phyloP scores from a whole-genome alignment of 2,797 vertebrate species.

The Hypotaenidia okinawae region DNA sequence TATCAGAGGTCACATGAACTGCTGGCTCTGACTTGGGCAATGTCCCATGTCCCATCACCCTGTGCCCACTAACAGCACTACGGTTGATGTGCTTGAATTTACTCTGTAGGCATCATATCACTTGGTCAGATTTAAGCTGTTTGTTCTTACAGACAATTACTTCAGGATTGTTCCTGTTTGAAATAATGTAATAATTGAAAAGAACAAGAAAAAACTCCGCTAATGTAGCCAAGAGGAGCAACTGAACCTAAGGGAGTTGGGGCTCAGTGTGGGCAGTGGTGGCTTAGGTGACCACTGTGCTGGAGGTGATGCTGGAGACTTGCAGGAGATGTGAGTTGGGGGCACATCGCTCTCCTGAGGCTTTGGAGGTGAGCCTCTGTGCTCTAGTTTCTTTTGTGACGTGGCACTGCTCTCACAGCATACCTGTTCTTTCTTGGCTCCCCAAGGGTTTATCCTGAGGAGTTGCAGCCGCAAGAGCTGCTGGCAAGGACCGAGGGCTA shows the following conservation, averaged over 20 bases:
- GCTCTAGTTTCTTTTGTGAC: neutral
- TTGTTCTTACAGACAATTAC: neutral
- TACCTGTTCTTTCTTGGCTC: neutral
- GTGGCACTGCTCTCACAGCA: neutral
- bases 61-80: no score
- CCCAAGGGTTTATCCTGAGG: neutral
- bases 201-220: fast-evolving
- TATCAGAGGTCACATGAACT: neutral
- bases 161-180: neutral
- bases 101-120: fast-evolving
- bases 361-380: neutral
- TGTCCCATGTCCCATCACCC: neutral
- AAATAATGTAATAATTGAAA: neutral
- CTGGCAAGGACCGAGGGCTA: neutral
- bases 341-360: neutral
- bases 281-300: fast-evolving
- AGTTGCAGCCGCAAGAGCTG: neutral
- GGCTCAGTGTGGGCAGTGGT: fast-evolving
- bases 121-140: neutral
- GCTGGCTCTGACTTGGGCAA: neutral
- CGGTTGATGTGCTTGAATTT: fast-evolving
- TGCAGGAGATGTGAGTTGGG: neutral
- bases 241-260: neutral
- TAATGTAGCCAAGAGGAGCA: neutral
- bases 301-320: neutral